Base-by-base conservation (phyloP, 2,113 vertebrate genomes). In the Aspidoscelis tigris region DNA sequence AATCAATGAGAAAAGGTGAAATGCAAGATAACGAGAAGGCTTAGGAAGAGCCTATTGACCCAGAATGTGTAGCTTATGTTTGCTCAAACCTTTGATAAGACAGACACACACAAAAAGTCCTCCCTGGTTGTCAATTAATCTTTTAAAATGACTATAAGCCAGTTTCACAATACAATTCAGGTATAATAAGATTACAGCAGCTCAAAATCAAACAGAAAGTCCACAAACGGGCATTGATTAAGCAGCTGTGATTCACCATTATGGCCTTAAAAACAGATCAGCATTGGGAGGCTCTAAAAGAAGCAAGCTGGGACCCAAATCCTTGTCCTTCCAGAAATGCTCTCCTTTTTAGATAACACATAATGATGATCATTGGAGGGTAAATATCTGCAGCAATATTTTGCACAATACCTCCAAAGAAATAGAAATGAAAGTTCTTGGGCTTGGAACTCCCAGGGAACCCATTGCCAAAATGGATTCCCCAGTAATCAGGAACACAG, bases 1-100 rank as follows among this genome's bases (percentile, higher is more conserved):
- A 86, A 94, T 95, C 92, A 87, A 85, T 91, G 84, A 81, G 58
- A 90, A 94, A 80, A 74, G 55, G 33, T 85, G 44, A 44, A 44
- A 66, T 74, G 16, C 71, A 89, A 5, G 58, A 84, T 84, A 74
- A 70, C 85, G 26, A 82, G 47, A 86, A 89, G 86, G 89, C 92
- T 91, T 84, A 86, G 74, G 88, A 90, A 81, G 5, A 85, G 70
- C 86, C 88, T 88, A 44, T 92, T 90, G 82, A 95, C 76, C 78
- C 5, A 1, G 66, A 18, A 72, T 87, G 90, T 90, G 78, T 81
- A 84, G 41, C 65, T 64, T 75, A 33, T 74, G 71, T 39, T 79
- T 85, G 77, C 70, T 79, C 53, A 76, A 50, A 64, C 12, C 84
- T 90, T 22, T 90, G 53, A 85, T 88, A 69, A n/a, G 8, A 81